phyloP scores from a whole-genome alignment of 2,113 vertebrate genomes.

The Poeciliopsis turrubarensis region DNA sequence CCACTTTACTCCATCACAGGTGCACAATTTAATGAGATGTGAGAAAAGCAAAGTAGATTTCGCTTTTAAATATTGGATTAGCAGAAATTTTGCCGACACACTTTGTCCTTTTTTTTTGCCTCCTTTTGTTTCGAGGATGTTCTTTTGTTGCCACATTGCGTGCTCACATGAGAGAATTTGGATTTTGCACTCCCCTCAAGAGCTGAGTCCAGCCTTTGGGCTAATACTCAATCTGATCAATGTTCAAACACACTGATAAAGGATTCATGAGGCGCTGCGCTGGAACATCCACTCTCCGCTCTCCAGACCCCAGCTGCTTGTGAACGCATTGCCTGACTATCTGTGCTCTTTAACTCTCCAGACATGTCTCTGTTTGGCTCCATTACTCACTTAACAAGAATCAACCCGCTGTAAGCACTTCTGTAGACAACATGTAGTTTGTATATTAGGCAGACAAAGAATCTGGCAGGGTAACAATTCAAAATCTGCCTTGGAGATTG shows the following conservation, averaged over 20 bases:
- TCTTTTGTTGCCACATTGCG: constrained; percentile 10
- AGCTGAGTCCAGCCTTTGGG: constrained; percentile 53
- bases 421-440: constrained; percentile 26
- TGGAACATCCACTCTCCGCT: constrained; percentile 42
- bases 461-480: constrained; percentile 22
- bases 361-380: constrained; percentile 46
- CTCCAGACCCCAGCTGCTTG: constrained; percentile 49
- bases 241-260: constrained; percentile 67
- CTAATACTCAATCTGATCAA: constrained; percentile 65
- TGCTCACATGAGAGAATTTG: constrained; percentile 33
- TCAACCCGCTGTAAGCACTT: constrained; percentile 43
- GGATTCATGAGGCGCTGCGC: constrained; percentile 67
- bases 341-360: constrained; percentile 43
- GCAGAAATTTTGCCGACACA: constrained; percentile 16
- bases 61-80: neutral
- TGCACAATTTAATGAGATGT: constrained; percentile 10
- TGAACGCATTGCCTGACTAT: constrained; percentile 25
- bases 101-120: constrained; percentile 42
- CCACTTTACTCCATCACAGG: neutral
- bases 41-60: constrained; percentile 1
- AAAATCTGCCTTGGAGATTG: constrained; percentile 19
- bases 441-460: constrained; percentile 16
- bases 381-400: constrained; percentile 53
- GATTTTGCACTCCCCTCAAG: constrained; percentile 37
- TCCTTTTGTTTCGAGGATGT: constrained; percentile 33